phyloP scores from a whole-genome alignment of 2,888 invertebrate genomes.

The Spisula subtruncata region DNA sequence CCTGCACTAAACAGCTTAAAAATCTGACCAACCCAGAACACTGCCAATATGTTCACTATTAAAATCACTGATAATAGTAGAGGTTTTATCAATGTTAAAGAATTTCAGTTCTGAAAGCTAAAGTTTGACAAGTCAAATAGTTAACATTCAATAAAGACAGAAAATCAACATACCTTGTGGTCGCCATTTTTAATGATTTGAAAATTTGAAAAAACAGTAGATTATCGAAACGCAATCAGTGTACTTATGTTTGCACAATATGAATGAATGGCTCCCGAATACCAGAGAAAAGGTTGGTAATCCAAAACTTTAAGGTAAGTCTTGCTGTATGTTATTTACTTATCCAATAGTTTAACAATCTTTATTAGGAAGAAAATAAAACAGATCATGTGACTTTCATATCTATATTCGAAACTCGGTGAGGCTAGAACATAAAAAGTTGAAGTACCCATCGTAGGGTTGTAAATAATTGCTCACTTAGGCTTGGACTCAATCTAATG shows the following conservation, averaged over 20 bases:
- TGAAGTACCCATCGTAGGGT: not conserved
- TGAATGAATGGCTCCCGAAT: not conserved
- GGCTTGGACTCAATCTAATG: not conserved
- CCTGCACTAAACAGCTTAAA: too few relatives aligned
- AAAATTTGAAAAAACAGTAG: slow-evolving; percentile 5
- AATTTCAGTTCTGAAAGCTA: not conserved
- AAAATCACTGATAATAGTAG: not conserved
- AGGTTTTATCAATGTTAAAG: not conserved
- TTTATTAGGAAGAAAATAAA: not conserved
- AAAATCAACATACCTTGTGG: not conserved
- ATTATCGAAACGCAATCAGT: not conserved
- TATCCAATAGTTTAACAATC: not conserved
- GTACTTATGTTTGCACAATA: not conserved
- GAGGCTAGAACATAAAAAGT: not conserved
- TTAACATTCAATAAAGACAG: not conserved
- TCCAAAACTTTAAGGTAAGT: not conserved
- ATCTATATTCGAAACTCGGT: not conserved
- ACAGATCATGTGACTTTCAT: not conserved
- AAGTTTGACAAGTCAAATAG: not conserved
- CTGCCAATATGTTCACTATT: not conserved
- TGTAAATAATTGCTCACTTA: not conserved
- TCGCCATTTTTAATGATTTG: not conserved
- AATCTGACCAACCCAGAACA: too few relatives aligned
- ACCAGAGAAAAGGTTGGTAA: not conserved
- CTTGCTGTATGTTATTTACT: not conserved